Evolutionary conservation across 1,140 invertebrate species (phyloP), one percentile per base, ranked within the genome.

Genomic region (Drosophila kurseongensis): DNA sequence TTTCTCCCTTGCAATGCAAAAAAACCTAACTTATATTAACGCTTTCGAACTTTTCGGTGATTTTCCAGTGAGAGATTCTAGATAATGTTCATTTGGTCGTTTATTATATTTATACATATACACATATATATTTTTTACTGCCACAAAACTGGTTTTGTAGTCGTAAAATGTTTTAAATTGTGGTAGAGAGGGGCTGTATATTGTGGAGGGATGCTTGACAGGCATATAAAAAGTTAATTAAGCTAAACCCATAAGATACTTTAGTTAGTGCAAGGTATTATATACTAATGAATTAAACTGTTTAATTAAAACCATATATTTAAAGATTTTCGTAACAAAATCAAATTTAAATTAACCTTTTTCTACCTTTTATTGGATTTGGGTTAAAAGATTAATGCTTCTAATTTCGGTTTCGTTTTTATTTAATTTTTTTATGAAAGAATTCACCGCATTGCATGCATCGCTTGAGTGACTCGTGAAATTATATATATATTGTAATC

Each of bases 11-110:
- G 69, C 9, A 47, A 10, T 42, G 44, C 36, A 50, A 44, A 36
- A 29, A 42, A 45, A n/a, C 16, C 56, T 12, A 23, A 41, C 8
- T 32, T 50, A 41, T 45, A 42, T 42, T 32, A 32, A 50, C 44
- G 50, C 41, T 57, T 57, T 60, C 44, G 6, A 60, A 65, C 55
- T 59, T 63, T 77, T 81, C 18, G 55, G 73, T 66, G 56, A 77
- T 81, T 80, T 80, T 77, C 78, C 66, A 82, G 78, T 77, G 76
- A 29, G 51, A 52, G 52, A 68, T 75, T 74, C 61, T 65, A 81
- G 78, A 81, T 66, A 73, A 65, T 77, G 44, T 65, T 75, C 44
- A 68, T 44, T 57, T 45, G 16, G 41, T 27, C 27, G 42, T 57
- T 71, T 71, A 41, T 69, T 72, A 51, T 73, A 52, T 66, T 54